Conservation (phyloP, 1,140 invertebrate species). For the Oncopodura yosiiana region DNA sequence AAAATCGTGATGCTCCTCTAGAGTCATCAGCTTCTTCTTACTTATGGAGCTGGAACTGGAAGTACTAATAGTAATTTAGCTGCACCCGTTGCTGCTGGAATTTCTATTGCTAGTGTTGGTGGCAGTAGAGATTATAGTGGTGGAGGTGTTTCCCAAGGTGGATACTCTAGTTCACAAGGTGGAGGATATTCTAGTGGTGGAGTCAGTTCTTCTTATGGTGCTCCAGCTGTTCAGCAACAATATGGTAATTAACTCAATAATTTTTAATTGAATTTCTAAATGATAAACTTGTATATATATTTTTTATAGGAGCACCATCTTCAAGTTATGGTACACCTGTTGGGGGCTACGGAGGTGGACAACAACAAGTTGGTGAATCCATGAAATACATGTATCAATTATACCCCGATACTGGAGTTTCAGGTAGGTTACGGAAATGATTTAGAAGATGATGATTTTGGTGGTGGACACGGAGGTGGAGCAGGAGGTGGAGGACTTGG, state of each 20-base stretch:
- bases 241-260: no score
- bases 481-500: constrained; percentile 1
- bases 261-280: no score
- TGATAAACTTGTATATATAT: no score
- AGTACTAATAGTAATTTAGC: no score
- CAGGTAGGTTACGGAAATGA: constrained; percentile 6
- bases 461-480: neutral
- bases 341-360: neutral
- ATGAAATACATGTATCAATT: constrained; percentile 7
- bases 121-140: no score
- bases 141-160: neutral
- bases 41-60: no score
- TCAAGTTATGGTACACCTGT: neutral
- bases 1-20: no score
- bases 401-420: neutral
- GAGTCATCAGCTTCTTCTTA: no score
- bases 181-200: neutral
- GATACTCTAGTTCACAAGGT: neutral
- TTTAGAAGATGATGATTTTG: neutral
- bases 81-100: no score
- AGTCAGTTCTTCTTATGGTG: neutral
- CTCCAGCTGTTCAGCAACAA: no score
- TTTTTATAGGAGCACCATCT: neutral
- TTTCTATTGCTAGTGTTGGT: no score
- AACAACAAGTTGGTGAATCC: neutral